Evolutionary conservation across 1,140 invertebrate genomes (phyloP).

Genomic region (Ruditapes philippinarum): DNA sequence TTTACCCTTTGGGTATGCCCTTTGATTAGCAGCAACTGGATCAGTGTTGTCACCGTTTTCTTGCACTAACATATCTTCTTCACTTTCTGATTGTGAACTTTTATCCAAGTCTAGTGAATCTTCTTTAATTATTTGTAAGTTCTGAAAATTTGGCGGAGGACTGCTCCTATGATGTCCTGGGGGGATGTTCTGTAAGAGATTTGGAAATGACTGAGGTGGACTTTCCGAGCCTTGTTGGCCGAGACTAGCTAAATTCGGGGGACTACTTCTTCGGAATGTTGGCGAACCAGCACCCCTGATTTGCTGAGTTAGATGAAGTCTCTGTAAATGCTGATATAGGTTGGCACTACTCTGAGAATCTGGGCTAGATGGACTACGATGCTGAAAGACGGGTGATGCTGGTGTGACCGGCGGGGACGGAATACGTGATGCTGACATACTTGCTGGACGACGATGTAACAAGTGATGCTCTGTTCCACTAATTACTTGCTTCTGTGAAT

Average conservation of each 20-base stretch:
- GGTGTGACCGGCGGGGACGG: slow-evolving; percentile 72
- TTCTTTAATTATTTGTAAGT: slow-evolving; percentile 95
- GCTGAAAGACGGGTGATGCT: slow-evolving; percentile 84
- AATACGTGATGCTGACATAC: slow-evolving; percentile 68
- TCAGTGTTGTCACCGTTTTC: slow-evolving; percentile 59
- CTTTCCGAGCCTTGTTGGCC: slow-evolving; percentile 67
- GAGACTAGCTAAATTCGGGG: slow-evolving; percentile 64
- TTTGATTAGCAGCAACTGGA: background rate
- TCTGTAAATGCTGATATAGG: slow-evolving; percentile 86
- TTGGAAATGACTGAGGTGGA: slow-evolving; percentile 73
- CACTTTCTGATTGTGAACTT: slow-evolving; percentile 68
- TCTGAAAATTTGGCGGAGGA: slow-evolving; percentile 87
- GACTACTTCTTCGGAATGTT: slow-evolving; percentile 68
- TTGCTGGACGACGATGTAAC: slow-evolving; percentile 80
- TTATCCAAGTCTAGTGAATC: slow-evolving; percentile 88
- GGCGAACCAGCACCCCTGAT: slow-evolving; percentile 68
- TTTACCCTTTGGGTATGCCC: slow-evolving; percentile 77
- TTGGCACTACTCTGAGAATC: slow-evolving; percentile 75
- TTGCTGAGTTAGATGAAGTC: slow-evolving; percentile 86
- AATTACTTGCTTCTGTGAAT: slow-evolving; percentile 83
- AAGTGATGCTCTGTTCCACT: slow-evolving; percentile 85
- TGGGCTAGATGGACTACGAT: slow-evolving; percentile 65
- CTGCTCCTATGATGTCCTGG: slow-evolving; percentile 77
- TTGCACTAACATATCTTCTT: slow-evolving; percentile 85
- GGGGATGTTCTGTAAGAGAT: slow-evolving; percentile 74